Percentiles rank a stretch among this genome's conserved stretches.
Evolutionary conservation across 2,888 invertebrate species (phyloP).

Genomic region (Rambutsinella grinnellia): DNA sequence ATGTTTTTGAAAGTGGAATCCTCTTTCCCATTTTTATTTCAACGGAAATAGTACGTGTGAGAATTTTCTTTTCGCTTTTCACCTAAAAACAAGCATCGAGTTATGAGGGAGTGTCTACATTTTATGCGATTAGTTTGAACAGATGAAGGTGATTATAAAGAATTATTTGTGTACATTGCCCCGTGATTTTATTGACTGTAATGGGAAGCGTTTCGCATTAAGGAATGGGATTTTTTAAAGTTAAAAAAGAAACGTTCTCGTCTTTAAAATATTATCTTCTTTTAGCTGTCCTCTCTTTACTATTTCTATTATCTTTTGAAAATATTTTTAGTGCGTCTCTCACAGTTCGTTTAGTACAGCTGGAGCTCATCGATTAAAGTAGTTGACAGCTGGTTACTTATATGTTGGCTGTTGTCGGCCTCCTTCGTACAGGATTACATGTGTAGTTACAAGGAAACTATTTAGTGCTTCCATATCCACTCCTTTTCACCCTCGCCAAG

Average conservation of each 20-base stretch:
- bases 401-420: neutral
- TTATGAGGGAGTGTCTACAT: constrained; percentile 4
- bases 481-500: neutral
- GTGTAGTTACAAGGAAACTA: neutral
- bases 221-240: neutral
- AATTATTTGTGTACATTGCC: neutral
- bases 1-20: constrained; percentile 28
- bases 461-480: neutral
- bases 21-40: constrained; percentile 24
- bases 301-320: neutral
- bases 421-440: neutral
- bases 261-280: neutral
- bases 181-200: neutral
- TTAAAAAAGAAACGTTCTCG: neutral
- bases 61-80: constrained; percentile 34
- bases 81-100: neutral
- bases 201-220: too few relatives aligned
- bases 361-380: constrained; percentile 43
- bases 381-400: constrained; percentile 38
- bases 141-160: neutral
- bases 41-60: constrained; percentile 53
- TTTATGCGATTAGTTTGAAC: neutral
- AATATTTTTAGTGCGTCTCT: neutral
- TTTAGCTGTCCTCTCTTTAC: neutral
- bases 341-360: constrained; percentile 30